Evolutionary conservation across 2,888 invertebrate species (phyloP).

Genomic region (Noctua janthina): DNA sequence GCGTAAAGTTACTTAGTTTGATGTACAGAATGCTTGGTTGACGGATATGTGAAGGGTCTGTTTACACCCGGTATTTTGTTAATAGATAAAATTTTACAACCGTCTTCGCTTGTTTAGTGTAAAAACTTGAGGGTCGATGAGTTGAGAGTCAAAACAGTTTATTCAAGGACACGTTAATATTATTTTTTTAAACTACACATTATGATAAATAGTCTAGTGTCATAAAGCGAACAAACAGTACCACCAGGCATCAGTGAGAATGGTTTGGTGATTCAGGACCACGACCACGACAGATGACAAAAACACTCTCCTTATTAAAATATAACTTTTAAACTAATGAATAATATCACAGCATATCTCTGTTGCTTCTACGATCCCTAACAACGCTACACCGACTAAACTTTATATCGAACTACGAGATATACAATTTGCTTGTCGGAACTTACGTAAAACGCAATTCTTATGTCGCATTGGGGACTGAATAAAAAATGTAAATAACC

Average conservation of each 20-base stretch:
- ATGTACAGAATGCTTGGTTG: no score
- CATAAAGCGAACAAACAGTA: not conserved
- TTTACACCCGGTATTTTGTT: no score
- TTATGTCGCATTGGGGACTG: constrained; percentile 48
- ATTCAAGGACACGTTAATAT: not conserved
- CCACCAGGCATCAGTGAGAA: not conserved
- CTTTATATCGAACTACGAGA: constrained; percentile 49
- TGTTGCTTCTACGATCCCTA: constrained; percentile 15
- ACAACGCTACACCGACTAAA: constrained; percentile 33
- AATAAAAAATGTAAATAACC: constrained; percentile 55
- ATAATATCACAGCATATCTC: not conserved
- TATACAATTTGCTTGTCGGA: constrained; percentile 47
- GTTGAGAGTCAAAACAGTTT: not conserved
- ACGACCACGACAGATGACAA: no score
- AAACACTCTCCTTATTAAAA: not conserved
- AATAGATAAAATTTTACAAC: not conserved
- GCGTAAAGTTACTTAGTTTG: no score
- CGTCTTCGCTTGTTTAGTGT: not conserved
- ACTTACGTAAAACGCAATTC: constrained; percentile 56
- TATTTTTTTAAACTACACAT: no score
- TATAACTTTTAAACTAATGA: not conserved
- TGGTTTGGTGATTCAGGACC: not conserved
- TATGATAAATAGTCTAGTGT: not conserved
- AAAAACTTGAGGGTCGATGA: not conserved
- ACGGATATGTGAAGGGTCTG: no score